Conservation (phyloP, 2,797 vertebrate species). For the Limosa lapponica region DNA sequence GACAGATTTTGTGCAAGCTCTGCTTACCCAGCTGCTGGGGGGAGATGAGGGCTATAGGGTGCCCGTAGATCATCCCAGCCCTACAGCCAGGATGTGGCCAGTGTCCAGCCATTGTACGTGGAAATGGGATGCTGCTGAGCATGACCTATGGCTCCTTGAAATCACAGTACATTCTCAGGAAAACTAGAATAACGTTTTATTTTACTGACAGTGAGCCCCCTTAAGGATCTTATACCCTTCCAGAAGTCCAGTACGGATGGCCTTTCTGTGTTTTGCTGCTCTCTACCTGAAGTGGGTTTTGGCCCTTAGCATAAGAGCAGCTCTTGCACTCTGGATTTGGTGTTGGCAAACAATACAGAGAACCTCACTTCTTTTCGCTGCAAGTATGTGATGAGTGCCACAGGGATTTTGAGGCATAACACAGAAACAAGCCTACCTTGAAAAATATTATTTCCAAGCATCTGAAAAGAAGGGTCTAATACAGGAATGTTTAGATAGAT, state of each 20-base stretch:
- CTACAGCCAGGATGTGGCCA: background rate
- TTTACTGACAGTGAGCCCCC: background rate
- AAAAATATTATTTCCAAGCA: background rate
- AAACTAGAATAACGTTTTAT: background rate
- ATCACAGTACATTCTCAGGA: rapidly evolving
- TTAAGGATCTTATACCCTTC: background rate
- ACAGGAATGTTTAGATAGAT: background rate
- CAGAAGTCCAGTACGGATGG: background rate
- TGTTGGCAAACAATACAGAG: background rate
- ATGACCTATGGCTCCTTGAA: background rate
- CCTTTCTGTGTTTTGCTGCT: background rate
- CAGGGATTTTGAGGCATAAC: background rate
- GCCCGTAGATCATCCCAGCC: rapidly evolving
- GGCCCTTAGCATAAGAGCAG: background rate
- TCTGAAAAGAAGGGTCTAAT: background rate
- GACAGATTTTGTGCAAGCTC: background rate
- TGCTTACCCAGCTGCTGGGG: background rate
- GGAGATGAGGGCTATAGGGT: background rate
- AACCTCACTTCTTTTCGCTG: background rate
- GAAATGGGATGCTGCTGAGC: background rate
- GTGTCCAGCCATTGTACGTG: background rate
- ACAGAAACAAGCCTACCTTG: background rate
- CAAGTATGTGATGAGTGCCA: background rate
- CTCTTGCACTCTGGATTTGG: background rate
- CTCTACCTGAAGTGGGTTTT: background rate